Base-by-base conservation (phyloP, 2,113 vertebrate species). In the Tylochromis polylepis region DNA sequence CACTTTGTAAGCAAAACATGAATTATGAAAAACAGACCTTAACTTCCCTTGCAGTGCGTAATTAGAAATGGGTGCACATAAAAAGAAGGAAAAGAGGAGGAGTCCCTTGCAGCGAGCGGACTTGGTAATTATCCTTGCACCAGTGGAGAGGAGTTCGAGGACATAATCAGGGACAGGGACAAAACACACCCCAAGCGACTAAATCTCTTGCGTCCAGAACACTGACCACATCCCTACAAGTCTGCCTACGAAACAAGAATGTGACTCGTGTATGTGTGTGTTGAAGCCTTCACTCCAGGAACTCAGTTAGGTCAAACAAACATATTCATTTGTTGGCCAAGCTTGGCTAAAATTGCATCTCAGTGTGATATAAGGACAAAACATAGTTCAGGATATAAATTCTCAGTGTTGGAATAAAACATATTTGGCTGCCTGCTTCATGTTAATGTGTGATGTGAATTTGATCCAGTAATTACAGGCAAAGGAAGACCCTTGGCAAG, bases 371-470 rank as follows among this genome's bases (percentile, higher is more conserved):
- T 82, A 85, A 72, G 87, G 89, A 90, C 81, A 78, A 90, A 90
- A 88, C 80, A 57, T 53, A 65, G 90, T 79, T 59, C 41, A 85
- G 79, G 20, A 67, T 88, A 82, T 88, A 83, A 84, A 90, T 84
- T 89, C 49, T 79, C 84, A 81, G 82, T 62, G 86, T 83, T 87
- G 81, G 84, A 67, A 84, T 84, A 85, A 67, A 86, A 62, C 79
- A 89, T 22, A 83, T 88, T 88, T 91, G 89, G 87, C 87, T 5
- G 88, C 72, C 75, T 85, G 84, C 81, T 83, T 88, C 67, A 91
- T 85, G 87, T 91, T 92, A 92, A 95, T 91, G 91, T 91, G 90
- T 81, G 87, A 95, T 87, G 86, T 91, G 80, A 92, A 88, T 88
- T 60, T 80, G 83, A 90, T 93, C 87, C 88, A 93, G 80, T 94